Conservation (phyloP, 2,888 invertebrate genomes). For the Salpingus planirostris region DNA sequence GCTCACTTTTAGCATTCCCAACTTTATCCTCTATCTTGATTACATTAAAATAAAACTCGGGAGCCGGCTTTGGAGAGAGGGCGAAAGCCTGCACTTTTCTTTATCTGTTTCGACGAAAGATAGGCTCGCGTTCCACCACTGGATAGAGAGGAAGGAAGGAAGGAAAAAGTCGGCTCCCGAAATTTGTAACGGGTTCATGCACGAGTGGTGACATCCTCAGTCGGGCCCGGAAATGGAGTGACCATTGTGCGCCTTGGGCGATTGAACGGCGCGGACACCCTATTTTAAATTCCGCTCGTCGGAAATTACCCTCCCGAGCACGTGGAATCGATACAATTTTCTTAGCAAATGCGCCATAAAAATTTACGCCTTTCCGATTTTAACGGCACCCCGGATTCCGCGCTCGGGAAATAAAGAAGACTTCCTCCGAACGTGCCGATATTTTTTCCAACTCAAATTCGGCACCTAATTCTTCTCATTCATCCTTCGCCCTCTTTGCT, state of each 20-base stretch:
- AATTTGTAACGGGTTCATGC: no score
- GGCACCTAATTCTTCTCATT: not conserved
- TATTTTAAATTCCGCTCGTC: conserved; percentile 24
- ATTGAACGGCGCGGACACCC: conserved; percentile 24
- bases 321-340: conserved; percentile 32
- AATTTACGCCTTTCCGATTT: conserved; percentile 34
- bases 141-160: no score
- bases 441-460: conserved; percentile 9
- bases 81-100: conserved; percentile 12
- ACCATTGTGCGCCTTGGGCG: conserved; percentile 29
- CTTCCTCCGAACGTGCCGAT: conserved; percentile 15
- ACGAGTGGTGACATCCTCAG: no score
- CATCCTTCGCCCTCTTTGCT: not conserved
- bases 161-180: no score
- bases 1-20: conserved; percentile 23
- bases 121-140: no score
- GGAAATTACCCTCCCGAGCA: conserved; percentile 28
- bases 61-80: not conserved
- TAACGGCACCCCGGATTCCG: conserved; percentile 20
- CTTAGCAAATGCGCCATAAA: conserved; percentile 34
- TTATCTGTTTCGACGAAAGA: no score
- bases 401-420: conserved; percentile 20
- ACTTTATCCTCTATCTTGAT: conserved; percentile 24
- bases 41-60: conserved; percentile 21
- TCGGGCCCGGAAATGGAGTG: conserved; percentile 33